phyloP scores from a whole-genome alignment of 1,140 invertebrate genomes.

The Proctacanthus coquilletti region DNA sequence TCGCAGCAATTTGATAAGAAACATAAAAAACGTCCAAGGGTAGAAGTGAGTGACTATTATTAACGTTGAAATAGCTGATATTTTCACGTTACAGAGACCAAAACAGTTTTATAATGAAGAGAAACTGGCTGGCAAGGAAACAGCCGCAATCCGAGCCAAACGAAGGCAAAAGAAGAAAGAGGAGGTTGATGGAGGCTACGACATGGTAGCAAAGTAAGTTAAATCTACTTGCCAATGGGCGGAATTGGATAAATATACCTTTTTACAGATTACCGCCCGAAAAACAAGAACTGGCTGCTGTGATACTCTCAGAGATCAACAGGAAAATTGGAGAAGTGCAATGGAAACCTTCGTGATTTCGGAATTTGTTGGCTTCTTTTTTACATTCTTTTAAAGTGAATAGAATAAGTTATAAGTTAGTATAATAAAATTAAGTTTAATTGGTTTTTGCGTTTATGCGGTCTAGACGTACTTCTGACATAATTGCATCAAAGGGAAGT shows the following conservation, averaged over 20 bases:
- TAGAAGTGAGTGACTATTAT: conserved; percentile 1
- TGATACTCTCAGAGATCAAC: conserved; percentile 56
- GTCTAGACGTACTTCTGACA: too few species aligned
- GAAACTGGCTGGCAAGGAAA: conserved; percentile 2
- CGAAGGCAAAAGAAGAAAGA: conserved; percentile 7
- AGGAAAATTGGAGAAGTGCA: conserved; percentile 50
- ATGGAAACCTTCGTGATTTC: conserved; percentile 43
- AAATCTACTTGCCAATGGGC: too few species aligned
- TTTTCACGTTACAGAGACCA: not conserved
- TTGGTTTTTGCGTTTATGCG: too few species aligned
- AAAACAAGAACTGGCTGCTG: conserved; percentile 38
- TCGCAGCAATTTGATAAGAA: conserved; percentile 59
- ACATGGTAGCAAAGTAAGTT: conserved; percentile 7
- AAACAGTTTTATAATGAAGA: not conserved
- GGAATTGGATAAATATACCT: too few species aligned
- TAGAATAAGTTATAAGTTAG: too few species aligned
- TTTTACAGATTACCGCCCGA: conserved; percentile 33
- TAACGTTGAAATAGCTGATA: conserved; percentile 2
- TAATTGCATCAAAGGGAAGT: too few species aligned
- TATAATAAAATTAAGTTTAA: too few species aligned
- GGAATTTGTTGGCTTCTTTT: too few species aligned
- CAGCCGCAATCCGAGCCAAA: conserved; percentile 3
- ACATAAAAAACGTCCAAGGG: conserved; percentile 38
- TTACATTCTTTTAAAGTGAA: too few species aligned
- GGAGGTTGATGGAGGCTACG: conserved; percentile 2